Evolutionary conservation across 2,888 invertebrate genomes (phyloP), one percentile per base, ranked within the genome.

Genomic region (Mongoloraphidia duomilia): DNA sequence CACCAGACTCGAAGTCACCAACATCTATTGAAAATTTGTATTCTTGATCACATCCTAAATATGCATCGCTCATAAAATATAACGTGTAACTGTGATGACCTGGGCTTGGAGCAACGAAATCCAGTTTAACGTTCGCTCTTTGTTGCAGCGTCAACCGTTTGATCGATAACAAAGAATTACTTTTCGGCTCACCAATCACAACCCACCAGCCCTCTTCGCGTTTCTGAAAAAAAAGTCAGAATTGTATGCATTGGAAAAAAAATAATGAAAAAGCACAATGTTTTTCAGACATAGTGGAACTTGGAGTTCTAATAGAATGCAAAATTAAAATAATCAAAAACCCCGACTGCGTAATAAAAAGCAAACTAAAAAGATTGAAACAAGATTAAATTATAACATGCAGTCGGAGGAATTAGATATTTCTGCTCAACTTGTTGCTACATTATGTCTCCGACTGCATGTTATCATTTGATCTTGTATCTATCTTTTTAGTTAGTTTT

Each of bases 11-110:
- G 58, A 79, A 81, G 60, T 85, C 88, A 0, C 79, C 82, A 8
- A 93, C 88, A 56, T 84, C 83, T 11, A 91, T 84, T 0, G 76
- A 77, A 67, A 98, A 92, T 69, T 89, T 87, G 71, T 98, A 98
- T 70, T 99, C 98, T 69, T 99, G 98, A 75, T 99, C 98, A 62
- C 97, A 98, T 9, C 98, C 98, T 63, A 98, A 80, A 68, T 98
- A 99, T 0, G 96, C 89, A 68, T 99, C 98, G 60, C 94, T 95
- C 95, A 99, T 99, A 70, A 92, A 98, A 73, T 94, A 99, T 46
- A 99, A 71, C 0, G 91, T 92, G 69, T 95, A 97, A 11, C 84
- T 82, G 68, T 94, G 90, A 34, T 84, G 80, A 8, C 94, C 90
- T 1, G 89, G 79, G 52, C 82, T 77, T 1, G 95, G 95, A 34